A percentile compares a stretch with the other conserved stretches of the same genome.
Evolutionary conservation across 2,113 vertebrate genomes (phyloP).

Genomic region (Coturnix japonica): DNA sequence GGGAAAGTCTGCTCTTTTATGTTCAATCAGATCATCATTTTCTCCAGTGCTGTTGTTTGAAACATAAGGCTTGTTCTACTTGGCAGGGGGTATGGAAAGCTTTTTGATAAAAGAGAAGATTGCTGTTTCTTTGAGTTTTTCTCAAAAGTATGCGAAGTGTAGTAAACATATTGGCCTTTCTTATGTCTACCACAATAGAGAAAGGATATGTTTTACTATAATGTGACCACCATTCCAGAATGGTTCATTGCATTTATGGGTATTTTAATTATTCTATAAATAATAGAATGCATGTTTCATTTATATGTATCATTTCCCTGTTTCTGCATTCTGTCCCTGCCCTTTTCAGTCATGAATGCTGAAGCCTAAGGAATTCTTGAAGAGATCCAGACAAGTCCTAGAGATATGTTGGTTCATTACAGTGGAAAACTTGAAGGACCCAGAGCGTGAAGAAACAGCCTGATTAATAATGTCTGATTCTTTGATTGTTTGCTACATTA

Average conservation of each 20-base stretch:
- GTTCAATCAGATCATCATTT: not conserved
- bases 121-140: not conserved
- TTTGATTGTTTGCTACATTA: not conserved
- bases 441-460: not conserved
- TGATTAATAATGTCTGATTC: not conserved
- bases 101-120: not conserved
- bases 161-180: not conserved
- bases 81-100: not conserved
- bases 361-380: not conserved
- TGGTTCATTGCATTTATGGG: not conserved
- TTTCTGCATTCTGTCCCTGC: not conserved
- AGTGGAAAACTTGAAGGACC: not conserved
- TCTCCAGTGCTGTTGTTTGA: constrained; percentile 24
- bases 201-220: not conserved
- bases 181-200: not conserved
- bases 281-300: not conserved
- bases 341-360: not conserved
- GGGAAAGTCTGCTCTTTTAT: not conserved
- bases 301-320: not conserved
- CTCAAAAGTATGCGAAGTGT: not conserved
- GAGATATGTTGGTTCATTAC: not conserved
- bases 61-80: constrained; percentile 26
- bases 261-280: not conserved
- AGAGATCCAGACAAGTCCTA: not conserved
- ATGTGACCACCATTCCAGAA: not conserved